These are phyloP conservation scores for Scaptomyza reducta DNA, from an alignment of 2,888 invertebrate genomes.

Conservation along the genomic window DNA sequence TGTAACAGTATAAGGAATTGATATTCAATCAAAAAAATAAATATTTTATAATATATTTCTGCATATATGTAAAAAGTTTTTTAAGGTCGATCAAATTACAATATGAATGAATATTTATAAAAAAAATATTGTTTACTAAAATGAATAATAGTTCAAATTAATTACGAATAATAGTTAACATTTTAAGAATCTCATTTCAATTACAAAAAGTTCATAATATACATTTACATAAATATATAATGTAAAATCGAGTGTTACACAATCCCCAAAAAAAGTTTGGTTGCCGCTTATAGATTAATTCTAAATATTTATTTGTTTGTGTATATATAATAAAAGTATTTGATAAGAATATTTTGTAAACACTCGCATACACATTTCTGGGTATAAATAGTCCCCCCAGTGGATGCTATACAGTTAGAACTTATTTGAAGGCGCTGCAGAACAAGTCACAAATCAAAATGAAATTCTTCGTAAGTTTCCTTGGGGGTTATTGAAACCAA, in stretches of 20 bases:
- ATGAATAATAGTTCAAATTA: neutral
- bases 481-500: neutral
- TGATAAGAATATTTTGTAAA: slow-evolving; percentile 6
- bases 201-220: neutral
- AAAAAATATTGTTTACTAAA: no score
- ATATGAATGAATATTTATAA: no score
- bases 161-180: no score
- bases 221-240: neutral
- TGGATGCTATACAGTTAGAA: slow-evolving; percentile 35
- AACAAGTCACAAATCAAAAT: slow-evolving; percentile 45
- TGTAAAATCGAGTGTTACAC: neutral
- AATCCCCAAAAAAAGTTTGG: neutral
- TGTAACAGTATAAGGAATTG: no score
- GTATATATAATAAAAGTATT: neutral
- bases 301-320: neutral
- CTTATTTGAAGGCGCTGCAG: slow-evolving; percentile 30
- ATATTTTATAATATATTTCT: no score
- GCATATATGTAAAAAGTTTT: no score
- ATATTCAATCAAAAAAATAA: no score
- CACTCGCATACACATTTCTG: neutral
- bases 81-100: no score
- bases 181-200: no score
- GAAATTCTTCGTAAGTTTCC: slow-evolving; percentile 67
- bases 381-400: slow-evolving; percentile 48
- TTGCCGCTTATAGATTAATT: neutral